Percentiles rank a stretch among this genome's conserved stretches.
phyloP scores from a whole-genome alignment of 2,888 invertebrate species.

The Argynnis bischoffii region DNA sequence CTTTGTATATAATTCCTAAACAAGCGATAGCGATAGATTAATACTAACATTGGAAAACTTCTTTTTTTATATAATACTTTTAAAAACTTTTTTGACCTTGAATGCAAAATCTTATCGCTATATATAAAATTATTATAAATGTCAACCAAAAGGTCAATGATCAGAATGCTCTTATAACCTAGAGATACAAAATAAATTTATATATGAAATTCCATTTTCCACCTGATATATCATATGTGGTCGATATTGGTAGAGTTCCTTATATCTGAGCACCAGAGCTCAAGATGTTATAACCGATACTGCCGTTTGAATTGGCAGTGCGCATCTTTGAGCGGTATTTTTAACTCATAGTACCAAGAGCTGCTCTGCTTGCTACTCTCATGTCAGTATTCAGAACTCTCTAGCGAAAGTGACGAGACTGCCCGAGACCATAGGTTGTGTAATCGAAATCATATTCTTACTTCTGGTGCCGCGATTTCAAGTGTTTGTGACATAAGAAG shows the following conservation, averaged over 20 bases:
- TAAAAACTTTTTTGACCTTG: constrained; percentile 26
- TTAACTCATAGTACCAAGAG: constrained; percentile 80
- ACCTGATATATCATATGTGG: constrained; percentile 21
- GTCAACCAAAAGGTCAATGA: constrained; percentile 45
- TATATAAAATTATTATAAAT: constrained; percentile 37
- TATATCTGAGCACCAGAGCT: constrained; percentile 68
- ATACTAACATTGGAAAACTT: constrained; percentile 5
- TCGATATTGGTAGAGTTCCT: constrained; percentile 43
- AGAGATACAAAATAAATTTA: constrained; percentile 27
- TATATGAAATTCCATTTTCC: constrained; percentile 25
- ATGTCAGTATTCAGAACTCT: constrained; percentile 65
- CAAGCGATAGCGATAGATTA: too few species aligned
- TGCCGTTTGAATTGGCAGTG: constrained; percentile 75
- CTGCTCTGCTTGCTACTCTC: constrained; percentile 72
- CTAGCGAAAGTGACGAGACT: constrained; percentile 73
- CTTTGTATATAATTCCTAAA: not conserved
- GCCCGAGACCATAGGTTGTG: constrained; percentile 44
- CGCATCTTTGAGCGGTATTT: constrained; percentile 80
- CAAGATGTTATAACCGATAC: constrained; percentile 68
- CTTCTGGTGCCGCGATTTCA: constrained; percentile 11
- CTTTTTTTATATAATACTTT: constrained; percentile 20
- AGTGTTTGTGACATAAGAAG: constrained; percentile 28
- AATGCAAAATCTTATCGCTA: constrained; percentile 22
- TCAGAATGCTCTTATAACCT: constrained; percentile 40
- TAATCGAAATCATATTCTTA: constrained; percentile 10